Base-by-base conservation (phyloP, 2,797 vertebrate genomes). In the Pantherophis vulpinus region DNA sequence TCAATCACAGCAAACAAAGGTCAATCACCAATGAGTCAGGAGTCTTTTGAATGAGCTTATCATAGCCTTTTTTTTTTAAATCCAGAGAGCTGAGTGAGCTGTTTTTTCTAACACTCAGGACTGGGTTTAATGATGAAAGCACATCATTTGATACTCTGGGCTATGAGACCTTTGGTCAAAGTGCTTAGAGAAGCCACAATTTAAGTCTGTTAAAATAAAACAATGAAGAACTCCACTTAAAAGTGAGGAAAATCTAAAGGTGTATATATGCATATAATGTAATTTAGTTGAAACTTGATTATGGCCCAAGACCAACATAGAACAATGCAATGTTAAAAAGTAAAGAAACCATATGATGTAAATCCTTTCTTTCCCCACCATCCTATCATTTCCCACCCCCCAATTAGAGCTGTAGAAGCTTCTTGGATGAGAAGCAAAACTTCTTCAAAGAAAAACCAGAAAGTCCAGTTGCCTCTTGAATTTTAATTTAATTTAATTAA, bases 71-170 rank as follows among this genome's bases (percentile, higher is more conserved):
- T 54, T 54, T 88, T 58, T 93, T 95, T 88, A 58, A 59, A 59
- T 91, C 89, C 95, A 90, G 92, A 94, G 95, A 93, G 94, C 32
- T 51, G 91, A 95, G 93, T 92, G 93, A 90, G 89, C 87, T 94
- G 93, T 16, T 92, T 70, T 32, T 90, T 90, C 61, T 93, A 92
- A 91, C 27, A 95, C 92, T 87, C 37, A 42, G 92, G 20, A 0
- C 6, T 32, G 4, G 47, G n/a, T 83, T 86, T 59, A 87, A 63
- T n/a, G 32, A 92, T 92, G 92, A 86, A 86, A 93, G 91, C 23
- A 89, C 91, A 92, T 95, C 54, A 29, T 37, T 83, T 2, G 58
- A 88, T 47, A 66, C 92, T 95, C 1, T 2, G 0, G 29, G 54
- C 91, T 93, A 89, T 93, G 59, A 42, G 91, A 63, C 86, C 51